Evolutionary conservation across 2,797 vertebrate species (phyloP), one percentile per base, ranked within the genome.

Genomic region (Decapterus maruadsi): DNA sequence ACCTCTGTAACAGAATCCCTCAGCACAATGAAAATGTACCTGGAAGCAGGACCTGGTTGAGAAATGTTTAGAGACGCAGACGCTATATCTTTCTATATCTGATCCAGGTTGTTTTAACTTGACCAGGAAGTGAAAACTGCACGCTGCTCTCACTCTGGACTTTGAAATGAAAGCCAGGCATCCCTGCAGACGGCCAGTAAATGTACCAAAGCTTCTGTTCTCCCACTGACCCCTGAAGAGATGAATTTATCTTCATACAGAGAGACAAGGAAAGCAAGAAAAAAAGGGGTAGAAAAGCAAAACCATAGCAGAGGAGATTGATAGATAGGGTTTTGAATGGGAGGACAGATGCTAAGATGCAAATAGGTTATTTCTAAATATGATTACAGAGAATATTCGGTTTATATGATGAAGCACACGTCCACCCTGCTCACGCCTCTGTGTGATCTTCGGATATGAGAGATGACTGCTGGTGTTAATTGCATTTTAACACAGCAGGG

Each of bases 401-500:
- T 81, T 85, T 63, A 78, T 74, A 76, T 86, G 85, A 88, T 74
- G 78, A 81, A 74, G 78, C 74, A 83, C 79, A 59, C 45, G 53
- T 86, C 87, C 75, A 74, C 38, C 53, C 70, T 69, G 55, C 70
- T 85, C 81, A 80, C 11, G n/a, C 64, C 68, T 76, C 50, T 63
- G 36, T 80, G 67, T 77, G 73, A 87, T 84, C 82, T 81, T 72
- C 65, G 83, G 77, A 83, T 85, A 86, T 76, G 81, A 88, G 58
- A 85, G 71, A 85, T 68, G 62, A 72, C 78, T 86, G 75, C 58
- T 81, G 60, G 75, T 89, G 82, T 76, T 89, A 84, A 87, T 85
- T 89, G 65, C 75, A 83, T 88, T 89, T 86, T 87, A 85, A 87
- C 70, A 87, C 82, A 72, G 75, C 46, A 14, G 68, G 62, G 61